These are phyloP conservation scores for Eustalomyia histrio DNA, from an alignment of 2,888 invertebrate genomes.

Conservation along the genomic window DNA sequence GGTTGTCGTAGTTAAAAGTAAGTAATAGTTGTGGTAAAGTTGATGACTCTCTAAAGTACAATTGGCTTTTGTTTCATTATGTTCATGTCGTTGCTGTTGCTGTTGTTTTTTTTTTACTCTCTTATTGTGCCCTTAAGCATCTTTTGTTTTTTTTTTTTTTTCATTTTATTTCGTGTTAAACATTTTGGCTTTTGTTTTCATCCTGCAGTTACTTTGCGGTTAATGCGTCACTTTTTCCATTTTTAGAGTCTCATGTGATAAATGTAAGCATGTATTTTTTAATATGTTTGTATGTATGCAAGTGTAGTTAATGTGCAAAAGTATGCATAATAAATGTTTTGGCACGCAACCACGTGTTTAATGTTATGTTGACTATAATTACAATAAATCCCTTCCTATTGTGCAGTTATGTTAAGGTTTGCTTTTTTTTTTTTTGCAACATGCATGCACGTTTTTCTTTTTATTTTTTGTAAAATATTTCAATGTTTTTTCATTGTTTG, in stretches of 20 bases:
- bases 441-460: background rate
- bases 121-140: constrained; percentile 39
- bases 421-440: background rate
- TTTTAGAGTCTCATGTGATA: constrained; percentile 24
- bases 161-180: constrained; percentile 22
- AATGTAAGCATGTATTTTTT: background rate
- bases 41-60: constrained; percentile 45
- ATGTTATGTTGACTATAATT: background rate
- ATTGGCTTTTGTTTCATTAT: constrained; percentile 38
- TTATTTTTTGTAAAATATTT: background rate
- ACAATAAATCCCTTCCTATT: constrained; percentile 6
- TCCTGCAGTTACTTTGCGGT: constrained; percentile 64
- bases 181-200: constrained; percentile 42
- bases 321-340: constrained; percentile 10
- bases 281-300: background rate
- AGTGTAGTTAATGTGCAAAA: background rate
- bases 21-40: constrained; percentile 3
- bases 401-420: constrained; percentile 25
- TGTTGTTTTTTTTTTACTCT: too few relatives aligned
- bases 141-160: constrained; percentile 57
- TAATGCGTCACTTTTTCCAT: constrained; percentile 62
- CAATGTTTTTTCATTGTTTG: background rate
- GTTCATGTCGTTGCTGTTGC: background rate
- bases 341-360: constrained; percentile 53
- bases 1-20: background rate